Conservation (phyloP, 2,797 vertebrate species). For the Petrocephalus schoutedeni region DNA sequence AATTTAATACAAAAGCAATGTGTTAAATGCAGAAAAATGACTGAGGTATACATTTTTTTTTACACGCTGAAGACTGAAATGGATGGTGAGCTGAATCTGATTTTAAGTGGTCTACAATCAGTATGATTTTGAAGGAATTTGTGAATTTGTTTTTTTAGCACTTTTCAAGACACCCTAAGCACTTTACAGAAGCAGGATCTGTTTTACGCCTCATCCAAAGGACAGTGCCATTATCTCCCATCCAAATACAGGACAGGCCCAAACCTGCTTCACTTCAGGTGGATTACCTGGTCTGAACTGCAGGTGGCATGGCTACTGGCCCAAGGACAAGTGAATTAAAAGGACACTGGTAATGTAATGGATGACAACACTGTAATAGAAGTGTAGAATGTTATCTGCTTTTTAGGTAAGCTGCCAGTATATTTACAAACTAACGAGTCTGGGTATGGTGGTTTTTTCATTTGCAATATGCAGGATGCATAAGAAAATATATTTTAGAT, state of each 20-base stretch:
- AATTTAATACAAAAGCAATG: background rate
- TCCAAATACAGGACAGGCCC: no score
- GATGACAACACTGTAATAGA: background rate
- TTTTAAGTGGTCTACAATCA: background rate
- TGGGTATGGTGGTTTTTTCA: no score
- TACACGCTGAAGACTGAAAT: background rate
- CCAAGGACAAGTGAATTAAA: background rate
- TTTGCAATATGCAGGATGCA: background rate
- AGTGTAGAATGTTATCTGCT: background rate
- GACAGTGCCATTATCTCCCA: no score
- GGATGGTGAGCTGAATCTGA: background rate
- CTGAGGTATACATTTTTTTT: background rate
- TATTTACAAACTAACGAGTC: no score
- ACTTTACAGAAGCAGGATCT: no score
- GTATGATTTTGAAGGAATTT: background rate
- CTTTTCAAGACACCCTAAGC: no score
- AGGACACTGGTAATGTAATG: background rate
- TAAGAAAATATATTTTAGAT: background rate
- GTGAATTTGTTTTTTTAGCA: background rate
- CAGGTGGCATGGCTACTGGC: no score
- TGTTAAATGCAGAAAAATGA: background rate
- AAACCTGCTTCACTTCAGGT: no score
- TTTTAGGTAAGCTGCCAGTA: no score
- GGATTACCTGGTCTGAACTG: no score
- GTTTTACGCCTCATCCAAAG: no score